Evolutionary conservation across 1,140 invertebrate species (phyloP), one percentile per base, ranked within the genome.

Genomic region (Sminthurinus signatus): DNA sequence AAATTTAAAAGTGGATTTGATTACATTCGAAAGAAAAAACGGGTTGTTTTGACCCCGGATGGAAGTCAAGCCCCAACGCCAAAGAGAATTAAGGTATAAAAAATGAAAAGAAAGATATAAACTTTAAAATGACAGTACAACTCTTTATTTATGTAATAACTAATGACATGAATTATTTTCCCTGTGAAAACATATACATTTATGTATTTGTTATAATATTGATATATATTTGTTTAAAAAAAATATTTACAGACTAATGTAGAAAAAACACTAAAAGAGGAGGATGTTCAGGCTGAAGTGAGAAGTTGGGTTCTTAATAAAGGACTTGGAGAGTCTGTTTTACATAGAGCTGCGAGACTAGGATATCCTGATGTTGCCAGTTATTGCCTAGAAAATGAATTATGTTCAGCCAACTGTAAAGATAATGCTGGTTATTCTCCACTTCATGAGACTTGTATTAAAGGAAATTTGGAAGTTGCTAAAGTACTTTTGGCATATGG

Each of bases 351-450:
- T 56, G 89, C 92, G 14, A 82, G 91, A 73, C 82, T 91, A 46
- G 91, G 91, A 50, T 88, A 91, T 73, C 86, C 87, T 75, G 92
- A 96, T 76, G 89, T 93, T 39, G 87, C 91, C 39, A 85, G 88
- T 14, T 94, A 91, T 76, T 93, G 91, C 73, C 79, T 96, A 68
- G 88, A 93, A 75, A 90, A 88, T 74, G 81, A 91, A 73, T 84
- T 86, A 64, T 85, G 86, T 65, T 82, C 85, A 54, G 87, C 93
- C 1, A 89, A 91, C 71, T 87, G 87, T 4, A 88, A 89, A 73
- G 93, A 96, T 75, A 96, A 96, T 77, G 92, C 93, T 1, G 92
- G 92, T 0, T 96, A 94, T 75, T 96, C 93, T 1, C 90, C 93
- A 1, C 80, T 96, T 28, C 93, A 96, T 74, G 93, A 94, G 73